Percentiles rank a stretch among this genome's conserved stretches.
These are phyloP conservation scores for Synanceia verrucosa DNA, from an alignment of 2,797 vertebrate genomes.

Conservation along the genomic window DNA sequence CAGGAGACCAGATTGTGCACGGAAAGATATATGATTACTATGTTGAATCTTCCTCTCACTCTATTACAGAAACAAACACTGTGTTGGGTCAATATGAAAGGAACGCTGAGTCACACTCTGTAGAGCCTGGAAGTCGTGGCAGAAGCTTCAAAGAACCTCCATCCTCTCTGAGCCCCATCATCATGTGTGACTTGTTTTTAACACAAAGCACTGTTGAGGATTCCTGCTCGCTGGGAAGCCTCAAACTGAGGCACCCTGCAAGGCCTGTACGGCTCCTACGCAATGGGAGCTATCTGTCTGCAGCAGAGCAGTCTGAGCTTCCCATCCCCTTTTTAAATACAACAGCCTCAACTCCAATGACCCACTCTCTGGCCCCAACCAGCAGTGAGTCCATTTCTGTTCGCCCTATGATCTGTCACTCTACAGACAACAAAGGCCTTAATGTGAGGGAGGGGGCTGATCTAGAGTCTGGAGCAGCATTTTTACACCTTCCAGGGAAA, in stretches of 20 bases:
- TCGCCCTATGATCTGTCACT: slow-evolving; percentile 23
- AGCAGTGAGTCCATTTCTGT: slow-evolving; percentile 27
- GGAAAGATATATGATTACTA: slow-evolving; percentile 92
- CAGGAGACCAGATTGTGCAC: slow-evolving; percentile 70
- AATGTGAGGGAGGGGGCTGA: slow-evolving; percentile 15
- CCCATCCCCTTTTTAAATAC: slow-evolving; percentile 64
- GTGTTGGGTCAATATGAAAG: slow-evolving; percentile 43
- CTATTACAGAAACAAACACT: slow-evolving; percentile 61
- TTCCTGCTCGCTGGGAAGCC: slow-evolving; percentile 22
- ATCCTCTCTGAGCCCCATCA: slow-evolving; percentile 65
- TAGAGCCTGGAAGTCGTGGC: slow-evolving; percentile 44
- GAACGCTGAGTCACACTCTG: slow-evolving; percentile 47
- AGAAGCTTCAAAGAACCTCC: slow-evolving; percentile 50
- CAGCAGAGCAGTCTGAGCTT: slow-evolving; percentile 78
- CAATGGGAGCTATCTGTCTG: slow-evolving; percentile 84
- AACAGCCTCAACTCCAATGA: neutral
- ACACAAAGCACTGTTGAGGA: slow-evolving; percentile 24
- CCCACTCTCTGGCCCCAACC: neutral
- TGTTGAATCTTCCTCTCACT: slow-evolving; percentile 85
- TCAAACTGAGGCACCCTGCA: slow-evolving; percentile 34
- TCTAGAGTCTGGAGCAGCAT: slow-evolving; percentile 64
- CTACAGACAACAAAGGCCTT: slow-evolving; percentile 30
- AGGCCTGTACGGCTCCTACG: slow-evolving; percentile 71
- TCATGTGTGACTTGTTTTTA: slow-evolving; percentile 74
- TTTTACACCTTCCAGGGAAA: slow-evolving; percentile 61